A percentile compares a stretch with the other conserved stretches of the same genome.
Evolutionary conservation across 2,797 vertebrate genomes (phyloP).

Genomic region (Hybognathus amarus): DNA sequence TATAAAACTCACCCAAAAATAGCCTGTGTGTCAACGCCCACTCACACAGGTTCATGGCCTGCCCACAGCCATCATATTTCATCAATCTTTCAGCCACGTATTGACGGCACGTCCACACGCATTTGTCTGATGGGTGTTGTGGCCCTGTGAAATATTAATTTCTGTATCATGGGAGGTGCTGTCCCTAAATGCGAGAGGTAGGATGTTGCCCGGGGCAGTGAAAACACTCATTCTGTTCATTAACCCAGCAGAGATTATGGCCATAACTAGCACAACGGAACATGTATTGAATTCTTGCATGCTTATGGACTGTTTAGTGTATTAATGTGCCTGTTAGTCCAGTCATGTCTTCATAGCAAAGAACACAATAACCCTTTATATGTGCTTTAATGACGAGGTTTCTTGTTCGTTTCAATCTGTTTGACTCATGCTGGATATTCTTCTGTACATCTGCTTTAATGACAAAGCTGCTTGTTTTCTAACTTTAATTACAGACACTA

Average conservation of each 20-base stretch:
- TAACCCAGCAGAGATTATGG: slow-evolving; percentile 67
- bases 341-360: slow-evolving; percentile 32
- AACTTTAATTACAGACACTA: neutral
- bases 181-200: slow-evolving; percentile 57
- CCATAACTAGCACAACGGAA: slow-evolving; percentile 60
- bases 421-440: neutral
- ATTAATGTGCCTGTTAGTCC: slow-evolving; percentile 54
- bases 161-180: slow-evolving; percentile 69
- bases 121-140: slow-evolving; percentile 75
- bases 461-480: neutral
- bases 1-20: slow-evolving; percentile 72
- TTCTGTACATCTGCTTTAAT: neutral
- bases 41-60: slow-evolving; percentile 71
- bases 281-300: slow-evolving; percentile 57
- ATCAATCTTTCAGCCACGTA: slow-evolving; percentile 79
- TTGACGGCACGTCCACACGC: slow-evolving; percentile 79
- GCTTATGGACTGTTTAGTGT: slow-evolving; percentile 19
- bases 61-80: slow-evolving; percentile 74
- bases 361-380: slow-evolving; percentile 15
- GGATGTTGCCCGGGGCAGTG: slow-evolving; percentile 68
- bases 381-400: slow-evolving; percentile 18
- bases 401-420: neutral
- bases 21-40: slow-evolving; percentile 70
- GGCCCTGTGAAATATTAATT: slow-evolving; percentile 78
- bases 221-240: slow-evolving; percentile 68